phyloP scores from a whole-genome alignment of 2,888 invertebrate genomes.

The Luperina nickerlii region DNA sequence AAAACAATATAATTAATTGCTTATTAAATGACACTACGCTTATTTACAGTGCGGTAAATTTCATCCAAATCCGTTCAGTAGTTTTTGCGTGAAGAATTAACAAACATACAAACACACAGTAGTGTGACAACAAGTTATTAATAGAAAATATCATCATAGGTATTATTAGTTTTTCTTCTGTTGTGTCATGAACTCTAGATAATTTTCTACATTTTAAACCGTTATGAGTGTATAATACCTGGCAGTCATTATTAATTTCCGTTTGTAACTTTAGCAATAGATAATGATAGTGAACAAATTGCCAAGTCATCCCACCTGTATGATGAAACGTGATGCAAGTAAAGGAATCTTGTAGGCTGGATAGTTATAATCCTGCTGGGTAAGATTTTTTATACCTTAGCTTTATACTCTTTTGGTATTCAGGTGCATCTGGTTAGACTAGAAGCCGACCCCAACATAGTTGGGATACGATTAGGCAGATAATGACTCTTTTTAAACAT shows the following conservation, averaged over 20 bases:
- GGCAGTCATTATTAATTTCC: constrained; percentile 13
- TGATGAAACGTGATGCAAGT: constrained; percentile 16
- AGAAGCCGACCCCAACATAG: too few relatives aligned
- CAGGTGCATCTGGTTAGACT: too few relatives aligned
- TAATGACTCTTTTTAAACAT: neutral
- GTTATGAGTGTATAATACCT: neutral
- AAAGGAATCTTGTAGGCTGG: neutral
- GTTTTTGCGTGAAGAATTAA: too few relatives aligned
- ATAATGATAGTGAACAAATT: neutral
- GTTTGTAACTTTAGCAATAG: neutral
- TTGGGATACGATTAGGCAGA: too few relatives aligned
- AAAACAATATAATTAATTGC: too few relatives aligned
- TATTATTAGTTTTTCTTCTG: constrained; percentile 4
- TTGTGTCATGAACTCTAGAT: constrained; percentile 6
- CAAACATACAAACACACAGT: too few relatives aligned
- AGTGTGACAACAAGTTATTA: too few relatives aligned
- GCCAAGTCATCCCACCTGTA: neutral
- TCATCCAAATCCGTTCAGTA: too few relatives aligned
- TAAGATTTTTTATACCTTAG: neutral
- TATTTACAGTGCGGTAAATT: too few relatives aligned
- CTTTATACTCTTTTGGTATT: neutral
- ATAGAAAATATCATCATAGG: neutral
- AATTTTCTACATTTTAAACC: constrained; percentile 10
- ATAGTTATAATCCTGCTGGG: neutral
- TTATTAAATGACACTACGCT: too few relatives aligned